Conservation (phyloP, 1,140 invertebrate genomes). For the Triops longicaudatus region DNA sequence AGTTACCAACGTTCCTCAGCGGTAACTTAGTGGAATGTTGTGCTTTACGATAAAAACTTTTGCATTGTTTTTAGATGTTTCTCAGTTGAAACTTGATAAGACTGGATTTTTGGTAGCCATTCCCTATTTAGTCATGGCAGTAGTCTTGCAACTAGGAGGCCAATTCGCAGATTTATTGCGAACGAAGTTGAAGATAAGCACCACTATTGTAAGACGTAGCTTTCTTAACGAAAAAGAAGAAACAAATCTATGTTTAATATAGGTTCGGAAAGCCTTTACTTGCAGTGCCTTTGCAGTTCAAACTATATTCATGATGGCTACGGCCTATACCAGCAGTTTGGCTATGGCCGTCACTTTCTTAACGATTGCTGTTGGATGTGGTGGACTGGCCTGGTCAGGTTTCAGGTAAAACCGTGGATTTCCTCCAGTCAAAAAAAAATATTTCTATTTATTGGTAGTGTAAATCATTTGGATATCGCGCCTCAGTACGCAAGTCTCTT, state of each 20-base stretch:
- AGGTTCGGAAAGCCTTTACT: slow-evolving; percentile 37
- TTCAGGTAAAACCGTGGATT: slow-evolving; percentile 53
- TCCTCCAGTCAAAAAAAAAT: slow-evolving; percentile 34
- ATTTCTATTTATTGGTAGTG: slow-evolving; percentile 43
- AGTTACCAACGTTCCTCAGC: slow-evolving; percentile 83
- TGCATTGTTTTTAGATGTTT: slow-evolving; percentile 28
- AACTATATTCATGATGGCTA: slow-evolving; percentile 72
- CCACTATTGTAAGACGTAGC: slow-evolving; percentile 49
- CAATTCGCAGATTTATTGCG: slow-evolving; percentile 69
- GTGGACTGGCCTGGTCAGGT: slow-evolving; percentile 80
- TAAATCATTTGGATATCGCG: slow-evolving; percentile 79
- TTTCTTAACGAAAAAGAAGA: background rate
- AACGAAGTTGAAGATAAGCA: slow-evolving; percentile 52
- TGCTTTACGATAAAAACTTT: slow-evolving; percentile 19
- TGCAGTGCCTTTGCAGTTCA: slow-evolving; percentile 69
- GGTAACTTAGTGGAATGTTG: slow-evolving; percentile 43
- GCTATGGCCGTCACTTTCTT: slow-evolving; percentile 61
- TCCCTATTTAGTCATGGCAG: slow-evolving; percentile 76
- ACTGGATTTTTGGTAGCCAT: slow-evolving; percentile 72
- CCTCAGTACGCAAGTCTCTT: slow-evolving; percentile 69
- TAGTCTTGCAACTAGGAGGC: slow-evolving; percentile 66
- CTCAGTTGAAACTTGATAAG: slow-evolving; percentile 46
- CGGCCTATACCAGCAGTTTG: slow-evolving; percentile 57
- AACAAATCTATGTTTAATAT: background rate
- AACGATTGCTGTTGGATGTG: slow-evolving; percentile 73